Evolutionary conservation across 2,113 vertebrate species (phyloP), one percentile per base, ranked within the genome.

Genomic region (Takifugu flavidus): DNA sequence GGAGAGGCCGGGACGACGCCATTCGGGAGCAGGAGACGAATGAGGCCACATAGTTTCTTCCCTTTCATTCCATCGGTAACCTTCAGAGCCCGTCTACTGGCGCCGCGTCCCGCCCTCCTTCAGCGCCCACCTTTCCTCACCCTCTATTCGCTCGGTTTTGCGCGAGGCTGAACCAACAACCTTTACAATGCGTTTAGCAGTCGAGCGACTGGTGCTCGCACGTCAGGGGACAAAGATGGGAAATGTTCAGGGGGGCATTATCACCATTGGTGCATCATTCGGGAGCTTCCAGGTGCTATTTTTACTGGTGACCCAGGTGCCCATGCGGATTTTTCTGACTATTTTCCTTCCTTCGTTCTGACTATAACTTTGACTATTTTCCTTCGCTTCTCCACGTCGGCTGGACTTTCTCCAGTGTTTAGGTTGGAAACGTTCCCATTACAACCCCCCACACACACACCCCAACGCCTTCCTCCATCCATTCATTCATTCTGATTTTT

Each of bases 31-130:
- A 25, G 29, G 44, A 66, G 39, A 45, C 20, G 62, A 34, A 82
- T 51, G 20, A 72, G 45, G 55, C 56, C 65, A 56, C 65, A 58
- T 71, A 58, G 62, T 67, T 71, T 67, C 64, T 26, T 68, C 31
- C 51, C 67, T 43, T 65, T 67, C 58, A 65, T 61, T 34, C 53
- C 59, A 79, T 69, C 71, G 63, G 50, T 78, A 65, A 70, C 62
- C 62, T 20, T 39, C 20, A 25, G 55, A 56, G 65, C 44, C 45
- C 29, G 45, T 49, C 49, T 47, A 52, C 50, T 52, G 34, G 39
- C 44, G 49, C 59, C 45, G 4, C 20, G 29, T n/a, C 34, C 20
- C 20, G 20, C 45, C 51, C 25, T 53, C 61, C 47, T 49, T 31
- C 34, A n/a, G 28, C 45, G 51, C 34, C 59, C 52, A 14, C 25